These are phyloP conservation scores for Sphecodes monilicornis DNA, from an alignment of 2,888 invertebrate genomes.

Conservation along the genomic window DNA sequence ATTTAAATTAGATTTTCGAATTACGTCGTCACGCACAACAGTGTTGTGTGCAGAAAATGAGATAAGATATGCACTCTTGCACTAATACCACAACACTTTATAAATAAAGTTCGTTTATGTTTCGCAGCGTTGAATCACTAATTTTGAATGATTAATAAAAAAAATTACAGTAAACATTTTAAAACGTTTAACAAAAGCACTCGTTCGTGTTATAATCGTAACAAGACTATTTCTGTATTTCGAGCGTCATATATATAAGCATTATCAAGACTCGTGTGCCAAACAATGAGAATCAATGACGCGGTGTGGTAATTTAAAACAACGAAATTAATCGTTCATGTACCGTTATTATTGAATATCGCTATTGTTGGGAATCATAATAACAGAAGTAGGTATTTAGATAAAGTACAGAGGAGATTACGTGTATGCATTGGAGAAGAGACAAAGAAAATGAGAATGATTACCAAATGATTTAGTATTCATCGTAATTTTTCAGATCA, in stretches of 20 bases:
- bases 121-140: background rate
- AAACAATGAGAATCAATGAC: background rate
- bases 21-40: background rate
- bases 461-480: background rate
- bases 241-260: background rate
- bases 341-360: background rate
- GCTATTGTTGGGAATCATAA: background rate
- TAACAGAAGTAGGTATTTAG: background rate
- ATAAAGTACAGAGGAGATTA: background rate
- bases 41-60: background rate
- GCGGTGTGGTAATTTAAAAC: background rate
- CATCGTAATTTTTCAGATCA: background rate
- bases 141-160: background rate
- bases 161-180: background rate
- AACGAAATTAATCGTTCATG: background rate
- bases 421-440: background rate
- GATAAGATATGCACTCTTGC: background rate
- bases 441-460: background rate
- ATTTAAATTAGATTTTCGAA: background rate
- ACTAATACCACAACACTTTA: background rate
- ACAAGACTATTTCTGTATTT: background rate
- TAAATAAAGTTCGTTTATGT: background rate
- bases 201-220: background rate
- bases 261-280: background rate
- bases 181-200: background rate